Conservation (phyloP, 2,113 vertebrate genomes). For the Accipiter virgatus region DNA sequence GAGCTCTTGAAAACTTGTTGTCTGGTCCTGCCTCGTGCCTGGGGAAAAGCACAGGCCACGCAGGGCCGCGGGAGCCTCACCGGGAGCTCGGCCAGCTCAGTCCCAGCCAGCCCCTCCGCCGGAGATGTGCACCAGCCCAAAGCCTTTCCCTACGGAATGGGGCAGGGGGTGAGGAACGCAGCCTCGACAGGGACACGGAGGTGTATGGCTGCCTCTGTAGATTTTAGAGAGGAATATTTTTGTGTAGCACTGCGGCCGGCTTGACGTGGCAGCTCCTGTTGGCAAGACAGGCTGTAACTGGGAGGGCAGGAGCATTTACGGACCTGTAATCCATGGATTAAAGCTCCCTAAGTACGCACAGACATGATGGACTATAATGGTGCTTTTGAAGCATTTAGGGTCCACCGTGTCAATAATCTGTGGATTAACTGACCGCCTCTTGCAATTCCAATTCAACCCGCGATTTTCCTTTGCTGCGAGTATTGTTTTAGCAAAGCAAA, state of each 20-base stretch:
- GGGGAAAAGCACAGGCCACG: background rate
- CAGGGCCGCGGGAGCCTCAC: background rate
- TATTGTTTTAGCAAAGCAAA: slow-evolving; percentile 18
- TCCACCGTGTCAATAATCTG: background rate
- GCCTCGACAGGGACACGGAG: accelerated
- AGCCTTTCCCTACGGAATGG: accelerated
- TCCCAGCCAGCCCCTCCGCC: background rate
- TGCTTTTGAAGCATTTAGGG: background rate
- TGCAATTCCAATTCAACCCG: background rate
- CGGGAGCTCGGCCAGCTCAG: accelerated
- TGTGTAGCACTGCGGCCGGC: background rate
- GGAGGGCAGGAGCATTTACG: background rate
- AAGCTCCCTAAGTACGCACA: background rate
- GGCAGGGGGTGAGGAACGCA: accelerated
- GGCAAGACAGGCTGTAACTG: background rate
- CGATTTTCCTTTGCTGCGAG: background rate
- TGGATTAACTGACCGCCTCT: background rate
- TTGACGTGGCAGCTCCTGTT: background rate
- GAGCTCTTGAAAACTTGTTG: background rate
- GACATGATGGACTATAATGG: background rate
- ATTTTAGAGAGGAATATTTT: background rate
- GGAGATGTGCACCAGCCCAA: background rate
- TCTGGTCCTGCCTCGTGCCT: background rate
- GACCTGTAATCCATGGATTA: background rate
- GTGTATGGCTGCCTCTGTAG: accelerated